Base-by-base conservation (phyloP, 2,797 vertebrate genomes). In the Sebastes miniatus region DNA sequence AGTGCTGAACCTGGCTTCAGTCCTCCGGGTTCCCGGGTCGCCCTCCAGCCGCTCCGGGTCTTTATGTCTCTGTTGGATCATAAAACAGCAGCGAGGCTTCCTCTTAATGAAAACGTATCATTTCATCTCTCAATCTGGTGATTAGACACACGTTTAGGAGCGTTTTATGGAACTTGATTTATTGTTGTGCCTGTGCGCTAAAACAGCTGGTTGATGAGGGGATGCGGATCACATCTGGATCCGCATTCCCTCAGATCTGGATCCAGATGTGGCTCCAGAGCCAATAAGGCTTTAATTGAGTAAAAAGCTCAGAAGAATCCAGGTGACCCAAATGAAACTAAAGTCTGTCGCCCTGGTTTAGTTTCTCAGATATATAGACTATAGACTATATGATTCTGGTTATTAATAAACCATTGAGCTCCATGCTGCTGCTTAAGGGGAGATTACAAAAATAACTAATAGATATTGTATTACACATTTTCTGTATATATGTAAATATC, bases 161-260 rank as follows among this genome's bases (percentile, higher is more conserved):
- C 80, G 36, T 88, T 91, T 92, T 90, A 91, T 90, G 82, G 76
- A 81, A 86, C 34, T 73, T 91, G 92, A 94, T 94, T 93, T 93
- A 94, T 82, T 67, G 74, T 56, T 47, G 18, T 56, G 47, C 70
- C 47, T 9, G 6, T 76, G 86, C 67, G 80, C 61, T 82, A 18
- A 83, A 91, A 79, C 88, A 88, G 76, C 87, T 88, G 77, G 5
- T 14, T 43, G 56, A 71, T 67, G 57, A 71, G 69, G 13, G 59
- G 82, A 76, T 62, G 57, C 83, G 76, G 76, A 88, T 84, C 31
- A 31, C 31, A 31, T 31, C 31, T 31, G 31, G 31, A 8, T 31
- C 31, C 31, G 31, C 31, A 31, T 31, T 7, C 31, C 31, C 31
- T 31, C 31, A 31, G 31, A 31, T 31, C 31, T 31, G 31, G 31